Percentiles rank a stretch among this genome's conserved stretches.
Conservation (phyloP, 2,888 invertebrate genomes). For the Plemyria rubiginata region DNA sequence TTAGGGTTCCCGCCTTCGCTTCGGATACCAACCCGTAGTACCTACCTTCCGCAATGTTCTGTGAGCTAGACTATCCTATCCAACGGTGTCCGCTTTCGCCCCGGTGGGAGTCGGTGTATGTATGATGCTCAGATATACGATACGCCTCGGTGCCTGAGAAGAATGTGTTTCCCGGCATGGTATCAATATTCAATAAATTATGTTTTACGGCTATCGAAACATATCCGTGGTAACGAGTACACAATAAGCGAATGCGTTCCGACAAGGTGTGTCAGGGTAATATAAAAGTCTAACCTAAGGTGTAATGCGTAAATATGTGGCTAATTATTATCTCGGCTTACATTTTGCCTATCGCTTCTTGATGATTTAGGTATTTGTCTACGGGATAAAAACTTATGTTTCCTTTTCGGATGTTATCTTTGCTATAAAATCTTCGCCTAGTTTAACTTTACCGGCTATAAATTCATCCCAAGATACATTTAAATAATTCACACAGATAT, state of each 20-base stretch:
- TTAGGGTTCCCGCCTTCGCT: slow-evolving; percentile 40
- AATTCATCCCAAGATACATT: slow-evolving; percentile 36
- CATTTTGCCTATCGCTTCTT: not conserved
- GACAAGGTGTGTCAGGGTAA: too few relatives aligned
- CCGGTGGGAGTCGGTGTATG: slow-evolving; percentile 39
- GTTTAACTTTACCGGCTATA: slow-evolving; percentile 30
- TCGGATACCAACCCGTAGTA: slow-evolving; percentile 39
- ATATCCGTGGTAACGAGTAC: slow-evolving; percentile 23
- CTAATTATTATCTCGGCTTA: not conserved
- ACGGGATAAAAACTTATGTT: slow-evolving; percentile 21
- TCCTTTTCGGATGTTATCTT: slow-evolving; percentile 33
- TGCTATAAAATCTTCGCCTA: slow-evolving; percentile 32
- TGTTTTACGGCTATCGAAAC: slow-evolving; percentile 25
- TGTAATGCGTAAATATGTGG: not conserved
- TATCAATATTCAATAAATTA: slow-evolving; percentile 40
- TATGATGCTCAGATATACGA: slow-evolving; percentile 57
- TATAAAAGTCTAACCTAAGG: not conserved
- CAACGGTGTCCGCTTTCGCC: slow-evolving; percentile 56
- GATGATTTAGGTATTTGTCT: slow-evolving; percentile 15
- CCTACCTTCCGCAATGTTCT: slow-evolving; percentile 50
- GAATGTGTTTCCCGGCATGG: slow-evolving; percentile 61
- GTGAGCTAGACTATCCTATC: slow-evolving; percentile 32
- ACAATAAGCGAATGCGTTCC: slow-evolving; percentile 17
- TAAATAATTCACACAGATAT: slow-evolving; percentile 39
- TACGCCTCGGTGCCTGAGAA: slow-evolving; percentile 76